Evolutionary conservation across 2,797 vertebrate genomes (phyloP).

Genomic region (Peromyscus attwateri): DNA sequence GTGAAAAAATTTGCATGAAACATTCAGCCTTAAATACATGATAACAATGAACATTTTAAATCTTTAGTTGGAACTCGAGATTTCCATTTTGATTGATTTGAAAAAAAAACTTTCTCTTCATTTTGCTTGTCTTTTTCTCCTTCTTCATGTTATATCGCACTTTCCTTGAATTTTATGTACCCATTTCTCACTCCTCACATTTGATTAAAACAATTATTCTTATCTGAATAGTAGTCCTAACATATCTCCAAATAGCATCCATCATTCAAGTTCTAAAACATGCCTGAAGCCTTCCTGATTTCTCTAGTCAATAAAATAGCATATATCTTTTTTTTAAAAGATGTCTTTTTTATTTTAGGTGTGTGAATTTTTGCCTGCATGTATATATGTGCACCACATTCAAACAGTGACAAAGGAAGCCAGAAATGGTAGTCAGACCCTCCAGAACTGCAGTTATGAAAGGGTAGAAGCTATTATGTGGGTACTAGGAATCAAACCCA

Average conservation of each 20-base stretch:
- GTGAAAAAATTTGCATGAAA: slow-evolving; percentile 24
- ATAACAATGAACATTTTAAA: slow-evolving; percentile 44
- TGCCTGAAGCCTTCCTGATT: background rate
- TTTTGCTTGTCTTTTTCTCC: background rate
- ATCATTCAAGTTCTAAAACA: slow-evolving; percentile 52
- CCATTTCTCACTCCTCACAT: slow-evolving; percentile 40
- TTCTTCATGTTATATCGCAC: background rate
- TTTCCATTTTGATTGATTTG: slow-evolving; percentile 21
- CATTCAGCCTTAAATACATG: slow-evolving; percentile 45
- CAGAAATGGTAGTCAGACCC: background rate
- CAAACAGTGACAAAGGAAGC: background rate
- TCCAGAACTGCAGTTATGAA: too few species aligned
- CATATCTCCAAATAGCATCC: slow-evolving; percentile 29
- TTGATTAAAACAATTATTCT: slow-evolving; percentile 30
- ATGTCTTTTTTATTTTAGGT: background rate
- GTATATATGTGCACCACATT: background rate
- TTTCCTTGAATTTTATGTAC: slow-evolving; percentile 9
- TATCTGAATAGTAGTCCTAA: slow-evolving; percentile 24
- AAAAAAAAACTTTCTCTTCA: background rate
- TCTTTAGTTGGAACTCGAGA: slow-evolving; percentile 21
- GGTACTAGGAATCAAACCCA: background rate
- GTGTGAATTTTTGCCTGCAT: background rate
- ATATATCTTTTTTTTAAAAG: slow-evolving; percentile 2
- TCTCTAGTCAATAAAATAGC: slow-evolving; percentile 60
- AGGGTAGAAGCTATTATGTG: background rate